These are phyloP conservation scores for Peromyscus polionotus DNA, from an alignment of 2,113 vertebrate genomes.

Conservation along the genomic window DNA sequence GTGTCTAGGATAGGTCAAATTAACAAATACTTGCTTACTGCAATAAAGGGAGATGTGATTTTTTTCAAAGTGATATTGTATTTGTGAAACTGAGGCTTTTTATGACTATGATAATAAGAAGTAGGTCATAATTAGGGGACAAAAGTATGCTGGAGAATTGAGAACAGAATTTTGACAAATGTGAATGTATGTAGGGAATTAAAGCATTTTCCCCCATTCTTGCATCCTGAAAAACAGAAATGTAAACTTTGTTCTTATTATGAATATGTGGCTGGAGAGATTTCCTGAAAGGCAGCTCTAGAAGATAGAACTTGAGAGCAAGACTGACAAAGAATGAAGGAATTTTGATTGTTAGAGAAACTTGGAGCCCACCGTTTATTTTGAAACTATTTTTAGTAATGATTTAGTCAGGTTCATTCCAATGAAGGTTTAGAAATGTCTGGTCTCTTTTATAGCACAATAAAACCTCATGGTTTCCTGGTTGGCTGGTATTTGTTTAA, in stretches of 20 bases:
- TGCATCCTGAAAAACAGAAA: background rate
- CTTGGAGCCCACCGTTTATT: constrained; percentile 78
- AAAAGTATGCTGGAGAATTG: background rate
- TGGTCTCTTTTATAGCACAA: constrained; percentile 82
- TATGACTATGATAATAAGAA: background rate
- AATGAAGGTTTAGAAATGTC: constrained; percentile 78
- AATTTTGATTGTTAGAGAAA: constrained; percentile 81
- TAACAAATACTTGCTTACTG: constrained; percentile 48
- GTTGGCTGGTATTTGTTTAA: constrained; percentile 81
- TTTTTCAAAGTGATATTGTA: constrained; percentile 32
- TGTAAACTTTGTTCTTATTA: constrained; percentile 47
- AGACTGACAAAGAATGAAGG: constrained; percentile 68
- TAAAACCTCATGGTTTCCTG: constrained; percentile 82
- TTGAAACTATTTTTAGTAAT: constrained; percentile 83
- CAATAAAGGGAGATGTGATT: constrained; percentile 14
- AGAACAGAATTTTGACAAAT: constrained; percentile 59
- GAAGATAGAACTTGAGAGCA: constrained; percentile 22
- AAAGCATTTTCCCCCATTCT: background rate
- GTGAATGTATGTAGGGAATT: constrained; percentile 30
- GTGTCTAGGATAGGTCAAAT: constrained; percentile 17
- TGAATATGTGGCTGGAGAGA: constrained; percentile 36
- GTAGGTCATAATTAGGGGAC: background rate
- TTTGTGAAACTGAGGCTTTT: constrained; percentile 40
- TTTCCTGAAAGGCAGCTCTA: background rate
- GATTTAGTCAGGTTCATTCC: constrained; percentile 82